phyloP scores from a whole-genome alignment of 2,888 invertebrate genomes.

The Euproctis similis region DNA sequence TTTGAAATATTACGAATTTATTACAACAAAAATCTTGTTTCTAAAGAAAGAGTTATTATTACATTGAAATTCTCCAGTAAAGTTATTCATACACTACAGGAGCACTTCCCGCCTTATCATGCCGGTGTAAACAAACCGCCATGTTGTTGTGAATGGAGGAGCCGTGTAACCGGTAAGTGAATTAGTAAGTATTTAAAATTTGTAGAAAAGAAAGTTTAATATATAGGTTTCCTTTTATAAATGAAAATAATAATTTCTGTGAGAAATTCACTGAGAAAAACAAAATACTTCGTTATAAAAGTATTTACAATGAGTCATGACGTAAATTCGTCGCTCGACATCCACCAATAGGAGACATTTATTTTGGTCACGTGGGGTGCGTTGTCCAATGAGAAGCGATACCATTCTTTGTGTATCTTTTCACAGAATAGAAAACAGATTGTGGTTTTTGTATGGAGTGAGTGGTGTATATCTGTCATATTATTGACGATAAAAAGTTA shows the following conservation, averaged over 20 bases:
- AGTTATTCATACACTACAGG: slow-evolving; percentile 31
- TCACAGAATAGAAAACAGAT: slow-evolving; percentile 70
- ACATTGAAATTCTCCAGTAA: slow-evolving; percentile 18
- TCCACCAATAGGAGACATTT: slow-evolving; percentile 56
- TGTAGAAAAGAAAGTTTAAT: background rate
- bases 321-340: slow-evolving; percentile 32
- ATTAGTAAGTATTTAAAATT: slow-evolving; percentile 26
- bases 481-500: slow-evolving; percentile 68
- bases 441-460: slow-evolving; percentile 71
- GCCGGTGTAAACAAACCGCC: slow-evolving; percentile 78
- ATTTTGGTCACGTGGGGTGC: slow-evolving; percentile 68
- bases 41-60: slow-evolving; percentile 35
- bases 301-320: slow-evolving; percentile 35
- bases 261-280: too few species aligned
- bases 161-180: slow-evolving; percentile 40
- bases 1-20: slow-evolving; percentile 30
- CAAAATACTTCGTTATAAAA: slow-evolving; percentile 10
- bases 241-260: background rate
- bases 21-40: slow-evolving; percentile 49
- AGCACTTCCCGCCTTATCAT: slow-evolving; percentile 69
- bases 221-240: background rate
- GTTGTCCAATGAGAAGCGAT: slow-evolving; percentile 61
- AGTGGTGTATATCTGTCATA: slow-evolving; percentile 74
- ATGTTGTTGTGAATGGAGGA: slow-evolving; percentile 62
- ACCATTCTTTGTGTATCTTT: slow-evolving; percentile 76